Evolutionary conservation across 1,140 invertebrate genomes (phyloP), one percentile per base, ranked within the genome.

Genomic region (Pseudomyrmex dendroicus): DNA sequence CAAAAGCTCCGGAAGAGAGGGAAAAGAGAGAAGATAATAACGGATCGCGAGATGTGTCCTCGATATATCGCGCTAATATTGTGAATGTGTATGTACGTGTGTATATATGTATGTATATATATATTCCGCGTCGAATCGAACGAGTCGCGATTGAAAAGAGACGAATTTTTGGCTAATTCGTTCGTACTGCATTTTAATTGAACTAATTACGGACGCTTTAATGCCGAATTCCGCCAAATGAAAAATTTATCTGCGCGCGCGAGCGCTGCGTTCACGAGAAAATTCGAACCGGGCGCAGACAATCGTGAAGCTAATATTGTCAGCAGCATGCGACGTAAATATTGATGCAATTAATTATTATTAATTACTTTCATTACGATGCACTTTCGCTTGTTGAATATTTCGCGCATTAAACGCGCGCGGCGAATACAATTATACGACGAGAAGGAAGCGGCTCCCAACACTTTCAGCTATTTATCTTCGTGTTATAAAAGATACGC

Each of bases 351-450:
- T 66, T 67, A 77, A 52, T 77, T 66, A 66, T 54, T 77, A 54
- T 77, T 66, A 54, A 77, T 77, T n/a, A 44, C 44, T 52, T 54
- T 44, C 73, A 13, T 77, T 56, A 22, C 12, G 17, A 22, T 46
- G 63, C 50, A 56, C 74, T 67, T 77, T 77, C 63, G 50, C 50
- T 77, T 68, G 48, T 77, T 68, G 25, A 68, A 67, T 67, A 77
- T 77, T 77, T 52, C 35, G 66, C 8, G n/a, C 62, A 46, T 52
- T 20, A 54, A 44, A 46, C 5, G 4, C 4, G 46, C 12, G 9
- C 2, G 9, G 20, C 13, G 35, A 35, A 35, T 35, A 35, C 35
- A 35, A 46, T 35, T 13, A 12, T n/a, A 13, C n/a, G 22, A 35
- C 50, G 67, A 9, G 35, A 52, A 61, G 17, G 15, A 20, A n/a